Conservation (phyloP, 1,140 invertebrate genomes). For the Zaprionus vittiger region DNA sequence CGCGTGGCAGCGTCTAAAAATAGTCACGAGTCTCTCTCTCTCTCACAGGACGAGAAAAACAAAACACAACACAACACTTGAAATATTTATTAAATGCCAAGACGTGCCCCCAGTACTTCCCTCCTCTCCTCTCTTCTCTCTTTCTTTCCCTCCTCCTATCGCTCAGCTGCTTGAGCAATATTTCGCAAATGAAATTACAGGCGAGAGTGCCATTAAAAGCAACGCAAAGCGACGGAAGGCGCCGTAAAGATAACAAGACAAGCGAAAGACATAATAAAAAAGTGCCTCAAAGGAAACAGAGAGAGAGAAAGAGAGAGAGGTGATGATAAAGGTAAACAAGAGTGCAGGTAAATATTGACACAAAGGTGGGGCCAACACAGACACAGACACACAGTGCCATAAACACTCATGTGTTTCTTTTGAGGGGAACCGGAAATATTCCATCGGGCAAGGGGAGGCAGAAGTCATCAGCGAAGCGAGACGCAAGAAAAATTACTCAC, state of each 20-base stretch:
- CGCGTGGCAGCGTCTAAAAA: constrained; percentile 55
- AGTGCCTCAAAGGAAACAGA: constrained; percentile 37
- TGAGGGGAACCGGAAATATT: constrained; percentile 25
- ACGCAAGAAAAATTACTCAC: constrained; percentile 18
- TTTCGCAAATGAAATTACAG: constrained; percentile 69
- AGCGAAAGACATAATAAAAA: constrained; percentile 61
- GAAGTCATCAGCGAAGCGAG: constrained; percentile 23
- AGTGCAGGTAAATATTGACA: constrained; percentile 66
- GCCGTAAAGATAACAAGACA: constrained; percentile 65
- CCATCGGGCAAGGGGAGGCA: not conserved
- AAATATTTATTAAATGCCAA: constrained; percentile 66
- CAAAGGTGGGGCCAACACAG: not conserved
- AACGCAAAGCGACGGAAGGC: constrained; percentile 60
- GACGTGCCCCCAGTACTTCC: constrained; percentile 7
- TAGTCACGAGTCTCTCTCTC: constrained; percentile 29
- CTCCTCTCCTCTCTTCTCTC: not conserved
- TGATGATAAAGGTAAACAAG: constrained; percentile 71
- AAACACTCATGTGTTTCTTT: constrained; percentile 20
- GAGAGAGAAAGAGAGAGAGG: not conserved
- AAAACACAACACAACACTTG: constrained; percentile 29
- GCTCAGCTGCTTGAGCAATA: constrained; percentile 1
- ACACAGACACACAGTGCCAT: not conserved
- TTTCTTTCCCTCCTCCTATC: not conserved
- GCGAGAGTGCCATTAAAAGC: constrained; percentile 69
- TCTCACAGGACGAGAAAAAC: not conserved